Evolutionary conservation across 1,140 invertebrate species (phyloP).

Genomic region (Leguminivora glycinivorella): DNA sequence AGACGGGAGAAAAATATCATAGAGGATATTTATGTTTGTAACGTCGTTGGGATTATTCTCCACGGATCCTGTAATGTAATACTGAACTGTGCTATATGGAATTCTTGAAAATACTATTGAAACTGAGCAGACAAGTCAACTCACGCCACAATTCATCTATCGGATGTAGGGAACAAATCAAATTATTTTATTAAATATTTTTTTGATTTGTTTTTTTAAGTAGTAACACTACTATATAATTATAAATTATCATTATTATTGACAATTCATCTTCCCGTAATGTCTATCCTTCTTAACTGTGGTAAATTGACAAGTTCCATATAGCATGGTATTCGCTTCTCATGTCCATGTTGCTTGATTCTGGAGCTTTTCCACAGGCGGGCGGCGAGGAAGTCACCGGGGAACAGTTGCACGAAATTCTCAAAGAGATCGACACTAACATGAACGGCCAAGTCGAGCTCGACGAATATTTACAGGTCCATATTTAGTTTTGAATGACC

Average conservation of each 20-base stretch:
- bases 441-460: slow-evolving; percentile 99
- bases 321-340: neutral
- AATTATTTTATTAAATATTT: too few species aligned
- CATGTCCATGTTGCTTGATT: slow-evolving; percentile 34
- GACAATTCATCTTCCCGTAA: neutral
- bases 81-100: neutral
- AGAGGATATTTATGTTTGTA: slow-evolving; percentile 13
- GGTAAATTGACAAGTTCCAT: neutral
- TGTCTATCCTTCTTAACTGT: neutral
- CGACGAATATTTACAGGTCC: slow-evolving; percentile 98
- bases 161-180: too few species aligned
- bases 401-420: slow-evolving; percentile 97
- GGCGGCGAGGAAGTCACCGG: slow-evolving; percentile 95
- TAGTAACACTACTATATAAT: too few species aligned
- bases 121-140: too few species aligned
- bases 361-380: slow-evolving; percentile 81
- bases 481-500: slow-evolving; percentile 40
- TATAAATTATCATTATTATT: too few species aligned
- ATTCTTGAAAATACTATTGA: too few species aligned
- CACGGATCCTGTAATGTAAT: neutral
- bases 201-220: too few species aligned
- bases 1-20: slow-evolving; percentile 50
- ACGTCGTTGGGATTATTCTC: neutral
- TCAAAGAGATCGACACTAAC: slow-evolving; percentile 98
- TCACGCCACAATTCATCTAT: too few species aligned